These are phyloP conservation scores for Acronicta aceris DNA, from an alignment of 2,888 invertebrate species.

Conservation along the genomic window DNA sequence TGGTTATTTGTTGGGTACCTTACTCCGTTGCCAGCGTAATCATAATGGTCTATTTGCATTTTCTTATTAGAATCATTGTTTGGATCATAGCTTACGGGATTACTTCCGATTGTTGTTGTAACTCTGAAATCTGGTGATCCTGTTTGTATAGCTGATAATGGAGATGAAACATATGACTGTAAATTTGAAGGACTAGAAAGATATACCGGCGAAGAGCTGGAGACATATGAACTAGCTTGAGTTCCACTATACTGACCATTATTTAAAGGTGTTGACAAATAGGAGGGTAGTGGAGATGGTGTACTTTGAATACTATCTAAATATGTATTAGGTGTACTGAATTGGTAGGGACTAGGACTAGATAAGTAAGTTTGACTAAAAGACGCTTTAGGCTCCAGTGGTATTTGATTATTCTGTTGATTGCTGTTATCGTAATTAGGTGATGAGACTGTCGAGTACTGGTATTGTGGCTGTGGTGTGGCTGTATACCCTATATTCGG, in stretches of 20 bases:
- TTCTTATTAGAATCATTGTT: constrained; percentile 73
- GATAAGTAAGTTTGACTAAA: constrained; percentile 69
- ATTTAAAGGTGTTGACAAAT: constrained; percentile 76
- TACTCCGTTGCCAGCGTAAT: constrained; percentile 80
- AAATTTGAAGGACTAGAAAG: constrained; percentile 79
- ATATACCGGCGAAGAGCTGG: constrained; percentile 80
- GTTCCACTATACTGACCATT: constrained; percentile 78
- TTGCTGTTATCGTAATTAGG: constrained; percentile 72
- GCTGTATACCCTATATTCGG: constrained; percentile 79
- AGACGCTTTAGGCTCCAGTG: constrained; percentile 73
- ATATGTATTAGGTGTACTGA: constrained; percentile 71
- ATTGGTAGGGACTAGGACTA: constrained; percentile 73
- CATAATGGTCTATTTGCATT: constrained; percentile 82
- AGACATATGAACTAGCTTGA: constrained; percentile 77
- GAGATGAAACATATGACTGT: constrained; percentile 81
- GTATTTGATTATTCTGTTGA: constrained; percentile 72
- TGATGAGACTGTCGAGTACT: constrained; percentile 76
- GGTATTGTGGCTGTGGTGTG: constrained; percentile 82
- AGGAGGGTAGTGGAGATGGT: constrained; percentile 75
- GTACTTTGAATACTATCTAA: constrained; percentile 77
- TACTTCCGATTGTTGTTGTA: constrained; percentile 72
- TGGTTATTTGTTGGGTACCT: constrained; percentile 75
- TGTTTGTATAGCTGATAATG: constrained; percentile 75
- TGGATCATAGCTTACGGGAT: constrained; percentile 66
- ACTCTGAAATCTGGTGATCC: constrained; percentile 76